Base-by-base conservation (phyloP, 2,888 invertebrate genomes). In the Altica lythri region DNA sequence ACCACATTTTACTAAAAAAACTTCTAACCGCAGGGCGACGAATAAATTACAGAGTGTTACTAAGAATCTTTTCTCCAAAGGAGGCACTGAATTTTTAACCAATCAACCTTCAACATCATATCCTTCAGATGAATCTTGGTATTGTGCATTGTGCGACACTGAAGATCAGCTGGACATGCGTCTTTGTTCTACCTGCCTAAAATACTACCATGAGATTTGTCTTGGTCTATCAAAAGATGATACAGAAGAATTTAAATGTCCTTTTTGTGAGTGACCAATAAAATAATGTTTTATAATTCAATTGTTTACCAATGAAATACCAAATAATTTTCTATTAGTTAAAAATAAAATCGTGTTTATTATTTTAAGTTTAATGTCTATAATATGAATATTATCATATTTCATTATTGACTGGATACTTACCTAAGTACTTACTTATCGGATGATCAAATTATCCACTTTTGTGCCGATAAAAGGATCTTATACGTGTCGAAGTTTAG, bases 71-170 rank as follows among this genome's bases (percentile, higher is more conserved):
- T 27, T 27, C 9, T 27, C 27, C 9, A 27, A 27, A n/a, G n/a
- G n/a, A n/a, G n/a, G n/a, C n/a, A n/a, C n/a, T n/a, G n/a, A n/a
- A n/a, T n/a, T n/a, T n/a, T n/a, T n/a, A 35, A 35, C 1, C 35
- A 35, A 35, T 35, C 17, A 35, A 35, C 16, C 9, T 35, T 35
- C 16, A 35, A 35, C 17, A 16, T 35, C 35, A 35, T 17, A 35
- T 17, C 6, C 14, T 35, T 6, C 35, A 35, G 17, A 13, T 1
- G 17, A 35, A 35, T 35, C 17, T 14, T 29, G 32, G 32, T 32
- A 12, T 32, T 32, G 32, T 32, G 13, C 32, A 12, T 32, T 32
- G 13, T 32, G 32, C 32, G 32, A 12, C 13, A 32, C 32, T 32
- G 32, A 12, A 13, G 32, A 32, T 32, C 32, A 32, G 13, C 13